Base-by-base conservation (phyloP, 2,888 invertebrate species). In the Drosophila kanekoi region DNA sequence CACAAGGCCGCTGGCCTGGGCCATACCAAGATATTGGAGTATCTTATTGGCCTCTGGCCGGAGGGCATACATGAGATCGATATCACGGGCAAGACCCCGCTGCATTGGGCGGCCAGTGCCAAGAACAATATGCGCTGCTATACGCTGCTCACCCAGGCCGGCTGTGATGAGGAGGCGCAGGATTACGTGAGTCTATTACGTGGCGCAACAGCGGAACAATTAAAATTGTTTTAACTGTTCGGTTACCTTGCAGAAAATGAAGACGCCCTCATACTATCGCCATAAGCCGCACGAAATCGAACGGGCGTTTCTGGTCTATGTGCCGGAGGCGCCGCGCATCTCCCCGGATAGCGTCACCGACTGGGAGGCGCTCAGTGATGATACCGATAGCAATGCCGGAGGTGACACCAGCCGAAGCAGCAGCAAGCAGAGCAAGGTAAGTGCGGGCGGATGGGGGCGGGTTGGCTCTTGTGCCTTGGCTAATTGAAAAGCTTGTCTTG, bases 1-100 rank as follows among this genome's bases (percentile, higher is more conserved):
- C 98, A 98, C 90, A 97, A 98, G 94, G 97, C 97, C 53, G 96
- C 96, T 23, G 97, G 97, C 16, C 92, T 97, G 69, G 97, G 97
- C 0, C 95, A 96, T 82, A 93, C 94, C 51, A 95, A 95, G 72
- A 95, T 97, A 59, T 94, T 96, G 20, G 95, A 96, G 81, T 96
- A 95, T 90, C 94, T 97, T 45, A 91, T 96, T 1, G 94, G 94
- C 47, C 93, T 94, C 72, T 95, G 95, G 90, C 96, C 96, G 5
- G 94, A 95, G 89, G 94, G 95, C 2, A 93, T 96, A 28, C 94
- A 94, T 52, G 94, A 95, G 38, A 93, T 94, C 16, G 98, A 98
- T 92, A 95, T 95, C 87, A 96, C 97, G 68, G 97, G 97, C 20
- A 94, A 97, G 77, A 97, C 97, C 0, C 96, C 98, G 0, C 93